Evolutionary conservation across 2,888 invertebrate species (phyloP).

Genomic region (Boloria euphrosyne): DNA sequence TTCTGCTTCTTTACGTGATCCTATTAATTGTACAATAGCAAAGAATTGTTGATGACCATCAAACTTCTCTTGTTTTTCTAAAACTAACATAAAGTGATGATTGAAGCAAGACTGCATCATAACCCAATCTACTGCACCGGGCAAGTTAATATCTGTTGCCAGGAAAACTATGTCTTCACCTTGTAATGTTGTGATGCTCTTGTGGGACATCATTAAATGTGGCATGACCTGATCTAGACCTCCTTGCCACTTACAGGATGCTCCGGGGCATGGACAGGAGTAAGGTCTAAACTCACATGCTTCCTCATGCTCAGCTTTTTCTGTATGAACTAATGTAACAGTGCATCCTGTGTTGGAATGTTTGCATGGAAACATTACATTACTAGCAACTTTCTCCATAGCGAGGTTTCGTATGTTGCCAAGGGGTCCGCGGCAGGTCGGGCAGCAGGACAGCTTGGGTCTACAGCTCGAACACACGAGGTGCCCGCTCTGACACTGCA

Average conservation of each 20-base stretch:
- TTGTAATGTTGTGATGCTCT: constrained; percentile 98
- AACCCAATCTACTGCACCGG: constrained; percentile 99
- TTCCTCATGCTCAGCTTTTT: constrained; percentile 99
- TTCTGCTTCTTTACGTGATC: constrained; percentile 99
- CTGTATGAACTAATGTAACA: constrained; percentile 95
- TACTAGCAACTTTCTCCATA: constrained; percentile 99
- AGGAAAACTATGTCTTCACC: constrained; percentile 99
- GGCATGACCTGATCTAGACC: constrained; percentile 99
- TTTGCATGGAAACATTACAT: constrained; percentile 99
- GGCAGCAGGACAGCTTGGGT: constrained; percentile 98
- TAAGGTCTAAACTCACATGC: constrained; percentile 99
- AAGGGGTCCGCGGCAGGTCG: constrained; percentile 98
- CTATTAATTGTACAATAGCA: constrained; percentile 99
- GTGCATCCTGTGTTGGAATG: constrained; percentile 98
- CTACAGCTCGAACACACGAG: constrained; percentile 98
- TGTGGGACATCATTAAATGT: constrained; percentile 97
- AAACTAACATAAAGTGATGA: constrained; percentile 99
- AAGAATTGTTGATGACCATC: constrained; percentile 98
- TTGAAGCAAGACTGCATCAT: constrained; percentile 99
- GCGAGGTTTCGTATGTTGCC: constrained; percentile 99
- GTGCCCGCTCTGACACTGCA: constrained; percentile 99
- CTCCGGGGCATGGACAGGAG: constrained; percentile 99
- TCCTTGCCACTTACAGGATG: constrained; percentile 99
- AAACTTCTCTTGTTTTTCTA: constrained; percentile 99
- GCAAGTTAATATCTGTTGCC: constrained; percentile 99